phyloP scores from a whole-genome alignment of 2,113 vertebrate genomes.

The Xenus cinereus region DNA sequence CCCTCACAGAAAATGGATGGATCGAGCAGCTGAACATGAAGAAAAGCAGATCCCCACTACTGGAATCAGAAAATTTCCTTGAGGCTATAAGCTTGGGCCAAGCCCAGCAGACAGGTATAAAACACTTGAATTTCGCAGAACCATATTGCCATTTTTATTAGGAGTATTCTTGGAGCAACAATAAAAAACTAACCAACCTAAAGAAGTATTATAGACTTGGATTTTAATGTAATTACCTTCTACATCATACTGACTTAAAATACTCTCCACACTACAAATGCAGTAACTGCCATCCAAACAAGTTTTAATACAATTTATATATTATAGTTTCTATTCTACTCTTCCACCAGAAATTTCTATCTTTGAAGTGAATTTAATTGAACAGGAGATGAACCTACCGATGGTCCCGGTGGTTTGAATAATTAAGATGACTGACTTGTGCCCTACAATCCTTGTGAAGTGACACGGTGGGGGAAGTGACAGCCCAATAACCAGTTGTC shows the following conservation, averaged over 20 bases:
- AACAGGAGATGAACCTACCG: not conserved
- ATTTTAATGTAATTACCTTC: not conserved
- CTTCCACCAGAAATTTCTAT: not conserved
- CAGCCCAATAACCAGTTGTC: not conserved
- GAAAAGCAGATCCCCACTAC: not conserved
- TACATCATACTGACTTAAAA: not conserved
- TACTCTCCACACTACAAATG: not conserved
- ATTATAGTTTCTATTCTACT: not conserved
- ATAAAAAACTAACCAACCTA: not conserved
- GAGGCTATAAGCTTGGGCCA: not conserved
- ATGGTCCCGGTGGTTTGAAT: not conserved
- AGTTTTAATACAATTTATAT: not conserved
- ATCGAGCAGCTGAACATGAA: not conserved
- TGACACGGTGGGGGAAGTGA: not conserved
- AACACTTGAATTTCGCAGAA: not conserved
- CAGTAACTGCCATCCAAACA: not conserved
- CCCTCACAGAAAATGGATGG: not conserved
- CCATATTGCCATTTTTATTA: not conserved
- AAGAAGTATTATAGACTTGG: not conserved
- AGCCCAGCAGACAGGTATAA: not conserved
- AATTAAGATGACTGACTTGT: not conserved
- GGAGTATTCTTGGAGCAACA: not conserved
- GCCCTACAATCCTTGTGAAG: not conserved
- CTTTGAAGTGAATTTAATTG: not conserved
- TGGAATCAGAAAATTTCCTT: not conserved